Evolutionary conservation across 2,888 invertebrate species (phyloP).

Genomic region (Lumbricus terrestris): DNA sequence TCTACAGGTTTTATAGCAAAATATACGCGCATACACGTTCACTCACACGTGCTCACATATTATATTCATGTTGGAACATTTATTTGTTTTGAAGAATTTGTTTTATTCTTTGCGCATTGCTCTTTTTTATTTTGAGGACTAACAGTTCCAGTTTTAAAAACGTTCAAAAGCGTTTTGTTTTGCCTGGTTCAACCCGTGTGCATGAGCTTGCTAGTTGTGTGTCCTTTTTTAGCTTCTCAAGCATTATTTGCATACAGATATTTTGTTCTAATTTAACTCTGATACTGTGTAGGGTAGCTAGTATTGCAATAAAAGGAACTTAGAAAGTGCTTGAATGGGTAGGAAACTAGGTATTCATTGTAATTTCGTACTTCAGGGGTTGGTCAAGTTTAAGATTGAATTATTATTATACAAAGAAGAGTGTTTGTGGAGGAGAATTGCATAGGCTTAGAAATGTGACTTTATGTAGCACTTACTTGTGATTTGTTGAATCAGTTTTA

Average conservation of each 20-base stretch:
- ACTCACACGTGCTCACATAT: background rate
- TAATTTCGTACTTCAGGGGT: background rate
- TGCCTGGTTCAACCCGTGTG: background rate
- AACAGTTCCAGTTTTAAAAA: background rate
- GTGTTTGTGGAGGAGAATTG: background rate
- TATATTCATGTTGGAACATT: background rate
- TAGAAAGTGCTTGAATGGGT: background rate
- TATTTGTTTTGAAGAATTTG: background rate
- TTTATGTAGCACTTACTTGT: background rate
- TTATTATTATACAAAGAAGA: background rate
- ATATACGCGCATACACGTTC: too few relatives aligned
- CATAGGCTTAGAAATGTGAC: background rate
- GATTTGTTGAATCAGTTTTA: background rate
- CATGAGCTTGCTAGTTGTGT: background rate
- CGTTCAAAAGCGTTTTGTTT: background rate
- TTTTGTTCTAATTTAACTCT: background rate
- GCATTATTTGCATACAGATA: background rate
- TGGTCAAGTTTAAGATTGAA: background rate
- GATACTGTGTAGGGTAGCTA: background rate
- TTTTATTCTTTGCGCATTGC: background rate
- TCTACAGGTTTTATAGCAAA: too few relatives aligned
- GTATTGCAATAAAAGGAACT: background rate
- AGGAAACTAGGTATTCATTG: too few relatives aligned
- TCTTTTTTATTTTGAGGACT: background rate
- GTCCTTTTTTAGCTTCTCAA: background rate